Evolutionary conservation across 2,888 invertebrate genomes (phyloP), one percentile per base, ranked within the genome.

Genomic region (Leptothorax acervorum): DNA sequence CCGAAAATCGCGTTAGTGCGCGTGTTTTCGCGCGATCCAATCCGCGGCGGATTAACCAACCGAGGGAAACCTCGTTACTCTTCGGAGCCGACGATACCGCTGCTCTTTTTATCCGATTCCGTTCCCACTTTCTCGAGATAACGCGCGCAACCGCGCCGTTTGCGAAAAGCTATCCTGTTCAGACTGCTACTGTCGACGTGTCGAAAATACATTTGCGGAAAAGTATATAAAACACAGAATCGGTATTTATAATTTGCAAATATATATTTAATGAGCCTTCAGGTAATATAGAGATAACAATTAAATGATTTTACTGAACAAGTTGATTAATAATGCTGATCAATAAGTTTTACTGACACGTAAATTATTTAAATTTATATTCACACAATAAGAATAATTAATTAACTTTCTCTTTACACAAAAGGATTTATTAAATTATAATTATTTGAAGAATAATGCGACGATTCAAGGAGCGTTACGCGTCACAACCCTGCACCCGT

Each of bases 1-100:
- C 82, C 76, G 92, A 85, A 90, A 92, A 92, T 88, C 75, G 88
- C 75, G 88, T 92, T 92, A 91, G 87, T 86, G 90, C 91, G 87
- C 88, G 90, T 90, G 91, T 93, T 93, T 93, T 92, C 92, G 92
- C 91, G 91, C 92, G 90, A 92, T 91, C 89, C 92, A 92, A 93
- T 93, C 92, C 92, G 90, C 89, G 89, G 88, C 89, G 86, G 89
- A 92, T 93, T 92, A 92, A 93, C 92, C 90, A 92, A 92, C 92
- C 92, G 90, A 84, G 88, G 90, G 88, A 93, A 93, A 93, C 91
- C 86, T 90, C 87, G 90, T 93, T 93, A 93, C 89, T 55, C 91
- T 91, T 90, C 85, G 88, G 88, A 87, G 90, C 87, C 85, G 87
- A 85, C 84, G 86, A 76, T 83, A 86, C 85, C 83, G 86, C 75